Base-by-base conservation (phyloP, 2,888 invertebrate species). In the Omphaloscelis lunosa region DNA sequence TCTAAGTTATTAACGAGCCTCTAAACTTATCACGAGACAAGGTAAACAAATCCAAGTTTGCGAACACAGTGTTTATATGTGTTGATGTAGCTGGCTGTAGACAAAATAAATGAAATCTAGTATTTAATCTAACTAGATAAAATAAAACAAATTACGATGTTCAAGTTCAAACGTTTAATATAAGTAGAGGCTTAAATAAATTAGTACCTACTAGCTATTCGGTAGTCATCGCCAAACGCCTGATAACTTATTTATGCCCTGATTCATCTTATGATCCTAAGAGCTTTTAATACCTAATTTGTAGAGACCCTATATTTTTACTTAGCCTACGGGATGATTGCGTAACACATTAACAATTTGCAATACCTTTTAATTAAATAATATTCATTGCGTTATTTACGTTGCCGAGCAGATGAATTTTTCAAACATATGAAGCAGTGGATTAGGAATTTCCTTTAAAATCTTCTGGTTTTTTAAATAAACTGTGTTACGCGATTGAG, bases 131-230 rank as follows among this genome's bases (percentile, higher is more conserved):
- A 70, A 48, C 15, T 15, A 45, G 1, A 62, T n/a, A 29, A 20
- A 48, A 62, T 56, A 8, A 62, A 79, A n/a, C 29, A 27, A 59
- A 51, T 34, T 53, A 67, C 39, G 20, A n/a, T 23, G 27, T n/a
- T 56, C 39, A 69, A 53, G 20, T 59, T 67, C 17, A 58, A 62
- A 51, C 15, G 15, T 39, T 58, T 58, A 29, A 67, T n/a, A 39
- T n/a, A 41, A 41, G 17, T 51, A 34, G 34, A 45, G 34, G 15
- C 23, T 58, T 80, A 41, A 78, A 58, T 66, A 29, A 66, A 74
- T 72, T 53, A 61, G 29, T 63, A 59, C n/a, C 6, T 53, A n/a
- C 20, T 11, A 51, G 23, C 17, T 39, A 53, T 11, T 11, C 2
- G 59, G 41, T 61, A 23, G 53, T 23, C 9, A 48, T 41, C n/a